phyloP scores from a whole-genome alignment of 2,113 vertebrate species.

The Salvelinus sp. region DNA sequence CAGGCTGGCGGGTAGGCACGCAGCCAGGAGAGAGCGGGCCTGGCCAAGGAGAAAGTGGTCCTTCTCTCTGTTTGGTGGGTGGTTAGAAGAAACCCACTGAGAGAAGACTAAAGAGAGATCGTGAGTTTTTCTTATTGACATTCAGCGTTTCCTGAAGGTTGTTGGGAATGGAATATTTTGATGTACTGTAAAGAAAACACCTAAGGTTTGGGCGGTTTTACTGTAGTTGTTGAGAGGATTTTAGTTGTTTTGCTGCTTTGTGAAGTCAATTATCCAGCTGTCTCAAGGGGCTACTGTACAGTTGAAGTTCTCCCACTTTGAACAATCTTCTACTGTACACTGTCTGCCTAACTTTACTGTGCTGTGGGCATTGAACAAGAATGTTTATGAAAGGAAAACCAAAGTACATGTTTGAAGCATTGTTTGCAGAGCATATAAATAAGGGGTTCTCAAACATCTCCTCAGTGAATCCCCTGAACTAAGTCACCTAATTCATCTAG shows the following conservation, averaged over 20 bases:
- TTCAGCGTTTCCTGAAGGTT: slow-evolving; percentile 37
- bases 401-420: slow-evolving; percentile 13
- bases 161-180: background rate
- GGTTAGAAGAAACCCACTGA: slow-evolving; percentile 28
- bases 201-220: slow-evolving; percentile 37
- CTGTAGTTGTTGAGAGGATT: slow-evolving; percentile 22
- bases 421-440: slow-evolving; percentile 12
- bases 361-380: slow-evolving; percentile 20
- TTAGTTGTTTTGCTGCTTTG: slow-evolving; percentile 35
- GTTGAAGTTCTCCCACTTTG: background rate
- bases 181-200: slow-evolving; percentile 36
- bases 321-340: background rate
- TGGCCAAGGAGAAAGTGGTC: slow-evolving; percentile 52
- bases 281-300: background rate
- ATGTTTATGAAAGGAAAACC: background rate
- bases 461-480: no score
- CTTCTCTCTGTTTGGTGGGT: slow-evolving; percentile 42
- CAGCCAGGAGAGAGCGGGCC: slow-evolving; percentile 52
- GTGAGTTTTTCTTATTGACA: slow-evolving; percentile 55
- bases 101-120: slow-evolving; percentile 40
- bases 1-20: slow-evolving; percentile 41
- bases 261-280: slow-evolving; percentile 41
- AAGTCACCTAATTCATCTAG: no score
- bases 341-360: background rate
- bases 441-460: no score